A percentile compares a stretch with the other conserved stretches of the same genome.
phyloP scores from a whole-genome alignment of 2,888 invertebrate genomes.

The Agriopis marginaria region DNA sequence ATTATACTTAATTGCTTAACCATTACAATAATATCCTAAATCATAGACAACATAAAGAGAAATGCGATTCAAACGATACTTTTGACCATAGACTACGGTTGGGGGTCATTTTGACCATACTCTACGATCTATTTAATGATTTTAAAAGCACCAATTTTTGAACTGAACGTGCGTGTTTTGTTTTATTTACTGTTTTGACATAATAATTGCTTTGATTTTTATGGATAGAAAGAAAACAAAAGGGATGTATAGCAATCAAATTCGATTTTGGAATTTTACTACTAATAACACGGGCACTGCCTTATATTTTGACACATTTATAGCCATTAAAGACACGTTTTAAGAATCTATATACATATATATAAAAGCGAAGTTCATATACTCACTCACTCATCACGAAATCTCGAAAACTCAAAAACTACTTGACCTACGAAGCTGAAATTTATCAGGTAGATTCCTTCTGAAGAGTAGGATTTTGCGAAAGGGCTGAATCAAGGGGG shows the following conservation, averaged over 20 bases:
- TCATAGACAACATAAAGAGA: slow-evolving; percentile 55
- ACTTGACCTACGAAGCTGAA: no score
- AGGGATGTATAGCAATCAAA: not conserved
- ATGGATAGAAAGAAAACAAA: not conserved
- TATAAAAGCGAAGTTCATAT: no score
- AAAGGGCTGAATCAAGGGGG: no score
- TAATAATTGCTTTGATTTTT: slow-evolving; percentile 18
- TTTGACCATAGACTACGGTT: slow-evolving; percentile 36
- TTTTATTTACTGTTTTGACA: slow-evolving; percentile 21
- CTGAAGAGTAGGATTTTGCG: no score
- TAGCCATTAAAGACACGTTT: no score
- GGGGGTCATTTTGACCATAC: slow-evolving; percentile 32
- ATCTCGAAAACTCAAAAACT: no score
- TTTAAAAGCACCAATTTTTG: slow-evolving; percentile 20
- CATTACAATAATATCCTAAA: slow-evolving; percentile 71
- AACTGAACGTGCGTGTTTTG: slow-evolving; percentile 13
- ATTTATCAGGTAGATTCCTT: no score
- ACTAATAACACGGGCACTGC: no score
- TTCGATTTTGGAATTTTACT: not conserved
- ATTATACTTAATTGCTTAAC: slow-evolving; percentile 71
- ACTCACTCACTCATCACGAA: no score
- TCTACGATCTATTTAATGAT: slow-evolving; percentile 29
- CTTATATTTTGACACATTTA: no score
- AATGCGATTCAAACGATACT: slow-evolving; percentile 22
- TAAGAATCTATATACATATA: no score